Percentiles rank a stretch among this genome's conserved stretches.
Evolutionary conservation across 1,140 invertebrate genomes (phyloP).

Genomic region (Trichogramma pretiosum): DNA sequence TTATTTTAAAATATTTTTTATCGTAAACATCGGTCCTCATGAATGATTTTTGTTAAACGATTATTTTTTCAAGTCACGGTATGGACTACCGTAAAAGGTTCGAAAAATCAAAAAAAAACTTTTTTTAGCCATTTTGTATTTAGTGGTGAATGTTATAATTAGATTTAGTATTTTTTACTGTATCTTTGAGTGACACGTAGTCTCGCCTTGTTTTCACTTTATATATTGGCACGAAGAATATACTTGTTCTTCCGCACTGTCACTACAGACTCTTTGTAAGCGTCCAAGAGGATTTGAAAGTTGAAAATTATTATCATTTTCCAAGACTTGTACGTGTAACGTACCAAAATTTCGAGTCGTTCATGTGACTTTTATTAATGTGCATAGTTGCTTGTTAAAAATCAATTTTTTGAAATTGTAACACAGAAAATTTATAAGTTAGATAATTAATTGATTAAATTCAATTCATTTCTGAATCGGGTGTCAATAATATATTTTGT

Average conservation of each 20-base stretch:
- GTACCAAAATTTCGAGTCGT: no score
- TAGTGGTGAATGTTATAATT: neutral
- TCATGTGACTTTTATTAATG: no score
- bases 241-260: conserved; percentile 16
- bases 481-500: neutral
- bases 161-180: conserved; percentile 13
- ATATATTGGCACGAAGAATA: conserved; percentile 16
- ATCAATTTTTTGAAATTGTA: neutral
- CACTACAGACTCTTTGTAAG: conserved; percentile 15
- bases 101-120: no score
- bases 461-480: neutral
- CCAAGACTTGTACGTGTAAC: no score
- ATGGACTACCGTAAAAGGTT: no score
- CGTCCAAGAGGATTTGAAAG: conserved; percentile 13
- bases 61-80: no score
- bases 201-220: no score
- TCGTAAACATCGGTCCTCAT: no score
- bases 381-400: no score
- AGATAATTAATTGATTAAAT: conserved; percentile 7
- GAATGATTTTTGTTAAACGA: no score
- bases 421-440: neutral
- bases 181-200: conserved; percentile 17
- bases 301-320: no score
- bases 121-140: conserved; percentile 4
- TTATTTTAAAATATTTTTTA: no score